A percentile compares a stretch with the other conserved stretches of the same genome.
Conservation (phyloP, 2,888 invertebrate genomes). For the Craniophora ligustri region DNA sequence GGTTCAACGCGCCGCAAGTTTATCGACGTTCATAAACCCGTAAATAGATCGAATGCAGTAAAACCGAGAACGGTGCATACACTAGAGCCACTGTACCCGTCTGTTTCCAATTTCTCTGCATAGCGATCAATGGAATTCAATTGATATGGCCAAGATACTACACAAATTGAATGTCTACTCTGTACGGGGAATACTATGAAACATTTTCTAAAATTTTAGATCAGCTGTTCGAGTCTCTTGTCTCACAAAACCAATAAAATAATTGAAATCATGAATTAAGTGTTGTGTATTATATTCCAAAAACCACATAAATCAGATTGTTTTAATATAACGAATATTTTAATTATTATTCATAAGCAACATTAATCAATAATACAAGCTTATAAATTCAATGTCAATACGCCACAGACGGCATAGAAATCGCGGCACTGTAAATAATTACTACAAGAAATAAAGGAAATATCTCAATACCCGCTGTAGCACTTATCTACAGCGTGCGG, state of each 20-base stretch:
- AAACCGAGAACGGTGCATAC: constrained; percentile 66
- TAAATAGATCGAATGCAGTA: constrained; percentile 86
- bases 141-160: constrained; percentile 55
- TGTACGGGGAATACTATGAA: neutral
- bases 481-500: constrained; percentile 28
- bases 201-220: neutral
- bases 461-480: constrained; percentile 40
- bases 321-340: constrained; percentile 17
- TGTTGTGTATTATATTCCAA: constrained; percentile 1
- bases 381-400: constrained; percentile 44
- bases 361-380: constrained; percentile 31
- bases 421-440: constrained; percentile 36
- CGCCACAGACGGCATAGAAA: constrained; percentile 38
- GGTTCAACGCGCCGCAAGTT: constrained; percentile 75
- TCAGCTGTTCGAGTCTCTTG: too few species aligned
- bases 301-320: constrained; percentile 17
- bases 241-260: too few species aligned
- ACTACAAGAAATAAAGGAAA: constrained; percentile 52
- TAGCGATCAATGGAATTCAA: constrained; percentile 77
- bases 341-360: constrained; percentile 21
- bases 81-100: constrained; percentile 61
- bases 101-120: constrained; percentile 80
- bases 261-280: too few species aligned
- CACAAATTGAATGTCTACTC: constrained; percentile 18
- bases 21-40: constrained; percentile 82